Base-by-base conservation (phyloP, 2,888 invertebrate species). In the Erebia aethiops region DNA sequence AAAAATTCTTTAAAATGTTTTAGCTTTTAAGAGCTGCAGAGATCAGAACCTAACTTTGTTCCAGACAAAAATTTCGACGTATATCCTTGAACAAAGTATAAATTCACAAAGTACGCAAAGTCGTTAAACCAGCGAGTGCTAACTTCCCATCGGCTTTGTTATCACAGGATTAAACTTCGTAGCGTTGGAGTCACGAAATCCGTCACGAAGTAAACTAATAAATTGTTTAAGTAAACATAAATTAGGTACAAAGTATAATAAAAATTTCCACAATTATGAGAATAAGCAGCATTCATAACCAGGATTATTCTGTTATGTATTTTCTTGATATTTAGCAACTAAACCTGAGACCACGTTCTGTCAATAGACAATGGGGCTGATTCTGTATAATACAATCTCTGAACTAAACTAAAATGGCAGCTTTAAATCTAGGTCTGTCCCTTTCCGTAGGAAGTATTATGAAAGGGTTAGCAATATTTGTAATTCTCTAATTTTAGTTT, bases 91-190 rank as follows among this genome's bases (percentile, higher is more conserved):
- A 67, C 67, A 58, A 51, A 67, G 67, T 21, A 43, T 43, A 66
- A 66, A 54, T 56, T 46, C 16, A 26, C 16, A 60, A 67, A 67
- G 58, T 67, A 67, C 51, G 58, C 67, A 67, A 60, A 67, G 67
- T 67, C 35, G 26, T 67, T 58, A 67, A 67, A 67, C 67, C 58
- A 58, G 58, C 67, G 49, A 58, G 58, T 60, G 67, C 49, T 67
- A 67, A 67, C 67, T 67, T 66, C 41, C 46, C 46, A 10, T 56
- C 56, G 66, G 66, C 56, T 56, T 66, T 66, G 66, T 66, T 66
- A 46, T 57, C 56, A 57, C 56, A 66, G 56, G 57, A 43, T 57
- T 57, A 57, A 56, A 66, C 56, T 66, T 52, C 56, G 54, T 56
- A 16, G 43, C 18, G 66, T 57, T 57, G 56, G 57, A 41, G 54